Conservation (phyloP, 1,140 invertebrate genomes). For the Colletes gigas region DNA sequence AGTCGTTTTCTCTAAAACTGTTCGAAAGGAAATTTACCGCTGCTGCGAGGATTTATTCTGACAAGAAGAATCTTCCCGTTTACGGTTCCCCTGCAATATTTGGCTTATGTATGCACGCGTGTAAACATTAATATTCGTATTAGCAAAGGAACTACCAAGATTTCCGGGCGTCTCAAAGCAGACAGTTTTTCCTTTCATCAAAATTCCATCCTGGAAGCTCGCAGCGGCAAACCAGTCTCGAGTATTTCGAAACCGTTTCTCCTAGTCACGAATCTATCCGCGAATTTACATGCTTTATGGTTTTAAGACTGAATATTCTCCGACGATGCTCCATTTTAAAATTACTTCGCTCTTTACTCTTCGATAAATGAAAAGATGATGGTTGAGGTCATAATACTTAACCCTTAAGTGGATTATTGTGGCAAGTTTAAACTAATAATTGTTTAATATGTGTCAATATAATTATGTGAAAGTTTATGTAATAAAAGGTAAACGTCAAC, state of each 20-base stretch:
- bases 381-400: too few relatives aligned
- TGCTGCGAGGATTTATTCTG: neutral
- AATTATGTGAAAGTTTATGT: too few relatives aligned
- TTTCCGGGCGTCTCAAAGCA: neutral
- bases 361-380: too few relatives aligned
- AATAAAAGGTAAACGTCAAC: too few relatives aligned
- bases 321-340: too few relatives aligned
- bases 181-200: neutral
- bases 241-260: neutral
- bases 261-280: neutral
- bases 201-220: neutral
- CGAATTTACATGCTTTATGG: too few relatives aligned
- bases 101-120: neutral
- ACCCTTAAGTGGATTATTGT: too few relatives aligned
- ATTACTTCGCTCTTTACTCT: too few relatives aligned
- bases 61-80: neutral
- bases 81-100: neutral
- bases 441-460: too few relatives aligned
- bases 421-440: too few relatives aligned
- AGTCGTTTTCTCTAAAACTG: neutral
- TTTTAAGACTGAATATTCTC: too few relatives aligned
- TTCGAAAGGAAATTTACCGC: neutral
- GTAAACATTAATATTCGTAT: constrained; percentile 38
- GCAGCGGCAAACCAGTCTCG: neutral
- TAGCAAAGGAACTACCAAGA: neutral